Evolutionary conservation across 2,113 vertebrate species (phyloP), one percentile per base, ranked within the genome.

Genomic region (Verasper variegatus): DNA sequence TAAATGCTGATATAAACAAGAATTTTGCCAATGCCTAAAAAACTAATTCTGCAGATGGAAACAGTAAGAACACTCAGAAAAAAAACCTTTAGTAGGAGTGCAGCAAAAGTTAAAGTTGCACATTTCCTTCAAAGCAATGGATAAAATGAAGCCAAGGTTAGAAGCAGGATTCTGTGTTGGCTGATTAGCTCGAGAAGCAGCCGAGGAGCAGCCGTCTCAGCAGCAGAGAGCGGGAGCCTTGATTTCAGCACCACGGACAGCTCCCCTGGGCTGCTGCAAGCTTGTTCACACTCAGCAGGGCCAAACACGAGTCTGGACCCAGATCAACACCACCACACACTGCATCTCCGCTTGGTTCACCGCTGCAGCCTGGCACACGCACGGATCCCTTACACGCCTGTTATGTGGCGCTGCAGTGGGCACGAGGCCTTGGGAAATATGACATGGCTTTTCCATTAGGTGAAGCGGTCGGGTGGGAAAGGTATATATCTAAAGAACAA

Each of bases 401-500:
- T 21, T 17, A 21, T 15, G 40, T 37, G 63, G 21, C 13, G 26
- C 23, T 21, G 2, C 31, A 20, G 40, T 20, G 74, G 37, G 70
- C 31, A 61, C 1, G 13, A 31, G 2, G 61, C 26, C 31, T 17
- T 0, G 21, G 52, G 69, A 78, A 31, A 47, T 9, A 55, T 2
- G 47, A 88, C 87, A 90, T 10, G 62, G 23, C 57, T 86, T 87
- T 87, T 90, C 84, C 89, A 90, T 89, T 89, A 87, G 59, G 15
- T 0, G 68, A 59, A 78, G 61, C 14, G 21, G n/a, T 0, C 1
- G 24, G n/a, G 24, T 23, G 62, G 26, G 3, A 11, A 11, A 8
- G 4, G 47, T 20, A 37, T 49, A 18, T 55, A 78, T 73, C 27
- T 47, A 14, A 59, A 81, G 18, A 76, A 1, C 42, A 65, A 60